Percentiles rank a stretch among this genome's conserved stretches.
Conservation (phyloP, 2,888 invertebrate genomes). For the Dicranocentrus wangi region DNA sequence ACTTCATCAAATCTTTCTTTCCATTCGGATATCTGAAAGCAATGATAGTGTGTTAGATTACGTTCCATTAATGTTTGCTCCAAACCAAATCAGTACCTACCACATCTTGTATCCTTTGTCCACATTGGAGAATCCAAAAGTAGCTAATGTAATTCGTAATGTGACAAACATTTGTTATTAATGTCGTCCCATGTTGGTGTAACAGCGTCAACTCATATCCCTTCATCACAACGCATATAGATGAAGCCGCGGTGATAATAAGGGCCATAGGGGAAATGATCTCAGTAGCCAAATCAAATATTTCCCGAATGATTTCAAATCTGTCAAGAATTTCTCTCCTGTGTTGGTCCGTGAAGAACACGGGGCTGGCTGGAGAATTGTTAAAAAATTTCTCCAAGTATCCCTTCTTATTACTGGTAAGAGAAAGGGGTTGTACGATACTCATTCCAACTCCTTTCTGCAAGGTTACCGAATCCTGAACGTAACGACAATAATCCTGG, state of each 20-base stretch:
- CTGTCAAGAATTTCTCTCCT: conserved; percentile 7
- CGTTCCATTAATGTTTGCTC: no score
- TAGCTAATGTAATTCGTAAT: conserved; percentile 22
- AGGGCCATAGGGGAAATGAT: conserved; percentile 22
- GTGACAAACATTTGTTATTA: not conserved
- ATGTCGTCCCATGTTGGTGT: not conserved
- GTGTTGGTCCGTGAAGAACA: not conserved
- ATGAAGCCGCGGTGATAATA: conserved; percentile 6
- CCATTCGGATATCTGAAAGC: conserved; percentile 23
- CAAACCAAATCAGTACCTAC: no score
- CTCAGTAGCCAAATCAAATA: conserved; percentile 21
- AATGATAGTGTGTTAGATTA: no score
- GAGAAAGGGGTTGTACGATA: not conserved
- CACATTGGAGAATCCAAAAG: conserved; percentile 34
- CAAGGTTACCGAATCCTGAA: not conserved
- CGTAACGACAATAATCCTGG: conserved; percentile 34
- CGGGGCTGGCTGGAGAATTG: not conserved
- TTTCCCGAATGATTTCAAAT: conserved; percentile 36
- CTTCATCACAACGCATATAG: conserved; percentile 6
- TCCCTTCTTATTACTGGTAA: not conserved
- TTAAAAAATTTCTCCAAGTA: not conserved
- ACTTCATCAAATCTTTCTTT: conserved; percentile 11
- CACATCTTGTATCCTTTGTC: conserved; percentile 10
- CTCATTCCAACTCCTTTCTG: not conserved
- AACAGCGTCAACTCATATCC: conserved; percentile 16